Percentiles rank a stretch among this genome's conserved stretches.
Conservation (phyloP, 2,888 invertebrate genomes). For the Eupithecia subumbrata region DNA sequence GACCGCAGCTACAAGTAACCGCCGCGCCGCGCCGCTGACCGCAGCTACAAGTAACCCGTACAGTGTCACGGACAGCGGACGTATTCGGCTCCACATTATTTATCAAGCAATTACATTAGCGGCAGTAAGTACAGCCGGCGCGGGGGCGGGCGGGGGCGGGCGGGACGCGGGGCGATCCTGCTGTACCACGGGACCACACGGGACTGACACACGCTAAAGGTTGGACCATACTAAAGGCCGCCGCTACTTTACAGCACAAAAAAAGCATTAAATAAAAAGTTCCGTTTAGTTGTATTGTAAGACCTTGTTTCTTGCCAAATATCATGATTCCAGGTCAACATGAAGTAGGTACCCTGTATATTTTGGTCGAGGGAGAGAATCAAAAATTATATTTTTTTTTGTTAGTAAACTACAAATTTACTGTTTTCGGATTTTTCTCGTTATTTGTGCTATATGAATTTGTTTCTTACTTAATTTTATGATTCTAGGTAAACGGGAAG, state of each 20-base stretch:
- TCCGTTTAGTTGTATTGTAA: too few relatives aligned
- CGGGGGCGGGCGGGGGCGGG: background rate
- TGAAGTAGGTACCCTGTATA: too few relatives aligned
- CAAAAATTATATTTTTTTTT: too few relatives aligned
- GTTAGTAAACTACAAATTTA: too few relatives aligned
- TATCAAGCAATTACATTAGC: conserved; percentile 55
- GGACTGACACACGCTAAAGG: background rate
- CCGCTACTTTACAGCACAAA: background rate
- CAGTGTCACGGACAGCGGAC: conserved; percentile 25
- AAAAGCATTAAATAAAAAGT: too few relatives aligned
- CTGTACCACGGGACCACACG: background rate
- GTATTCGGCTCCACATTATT: conserved; percentile 43
- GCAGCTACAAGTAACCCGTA: conserved; percentile 13
- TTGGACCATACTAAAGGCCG: background rate
- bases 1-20: background rate
- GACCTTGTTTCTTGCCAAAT: too few relatives aligned
- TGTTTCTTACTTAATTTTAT: too few relatives aligned
- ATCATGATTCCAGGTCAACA: too few relatives aligned
- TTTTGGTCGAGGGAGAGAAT: too few relatives aligned
- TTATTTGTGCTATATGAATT: too few relatives aligned
- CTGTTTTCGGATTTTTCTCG: too few relatives aligned
- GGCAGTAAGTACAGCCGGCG: conserved; percentile 17
- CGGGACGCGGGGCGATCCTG: background rate
- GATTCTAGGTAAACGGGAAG: too few relatives aligned
- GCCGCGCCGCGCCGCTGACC: background rate